phyloP scores from a whole-genome alignment of 2,113 vertebrate species.

The Nestor notabilis region DNA sequence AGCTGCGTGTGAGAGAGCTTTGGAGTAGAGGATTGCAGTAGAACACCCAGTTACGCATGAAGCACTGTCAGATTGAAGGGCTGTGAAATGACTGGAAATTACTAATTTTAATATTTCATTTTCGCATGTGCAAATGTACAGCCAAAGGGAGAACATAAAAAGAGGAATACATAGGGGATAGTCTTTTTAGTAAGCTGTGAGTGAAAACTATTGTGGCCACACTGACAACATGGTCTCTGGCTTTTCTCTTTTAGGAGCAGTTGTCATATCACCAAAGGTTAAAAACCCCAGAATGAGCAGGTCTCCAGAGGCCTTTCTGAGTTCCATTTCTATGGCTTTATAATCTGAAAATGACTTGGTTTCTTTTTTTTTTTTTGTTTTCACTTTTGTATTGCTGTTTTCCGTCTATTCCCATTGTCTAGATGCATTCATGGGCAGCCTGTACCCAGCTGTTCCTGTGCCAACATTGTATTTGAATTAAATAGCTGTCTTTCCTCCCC shows the following conservation, averaged over 20 bases:
- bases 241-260: neutral
- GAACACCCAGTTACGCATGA: neutral
- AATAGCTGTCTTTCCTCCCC: constrained; percentile 5
- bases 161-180: neutral
- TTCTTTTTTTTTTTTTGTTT: neutral
- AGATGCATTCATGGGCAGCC: constrained; percentile 38
- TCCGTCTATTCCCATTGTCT: constrained; percentile 47
- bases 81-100: neutral
- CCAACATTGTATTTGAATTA: constrained; percentile 61
- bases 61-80: neutral
- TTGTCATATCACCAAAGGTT: neutral
- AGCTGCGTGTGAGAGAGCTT: neutral
- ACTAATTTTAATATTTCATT: constrained; percentile 1
- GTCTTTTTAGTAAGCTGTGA: neutral
- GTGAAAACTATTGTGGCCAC: neutral
- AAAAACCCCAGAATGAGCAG: neutral
- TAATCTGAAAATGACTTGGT: constrained; percentile 26
- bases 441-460: constrained; percentile 41
- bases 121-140: neutral
- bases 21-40: neutral
- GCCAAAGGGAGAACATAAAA: neutral
- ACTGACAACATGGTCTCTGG: neutral
- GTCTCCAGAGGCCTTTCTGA: neutral
- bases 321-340: constrained; percentile 4
- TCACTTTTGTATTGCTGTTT: constrained; percentile 3